Evolutionary conservation across 2,888 invertebrate species (phyloP).

Genomic region (Pherbina coryleti): DNA sequence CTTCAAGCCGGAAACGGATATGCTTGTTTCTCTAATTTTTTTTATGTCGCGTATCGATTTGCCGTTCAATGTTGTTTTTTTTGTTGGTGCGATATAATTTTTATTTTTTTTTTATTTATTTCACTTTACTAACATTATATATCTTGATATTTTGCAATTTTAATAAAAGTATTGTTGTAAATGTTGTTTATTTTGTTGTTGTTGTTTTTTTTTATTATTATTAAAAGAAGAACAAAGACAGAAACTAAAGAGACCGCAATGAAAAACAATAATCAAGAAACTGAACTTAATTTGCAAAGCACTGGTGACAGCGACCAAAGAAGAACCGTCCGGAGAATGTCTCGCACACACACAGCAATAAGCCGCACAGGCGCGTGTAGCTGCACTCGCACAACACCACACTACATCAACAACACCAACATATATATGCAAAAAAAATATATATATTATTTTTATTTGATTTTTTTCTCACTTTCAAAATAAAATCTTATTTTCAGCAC

Average conservation of each 20-base stretch:
- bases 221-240: conserved; percentile 12
- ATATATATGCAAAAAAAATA: background rate
- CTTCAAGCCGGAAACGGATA: no score
- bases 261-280: conserved; percentile 51
- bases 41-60: no score
- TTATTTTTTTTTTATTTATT: no score
- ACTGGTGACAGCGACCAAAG: conserved; percentile 23
- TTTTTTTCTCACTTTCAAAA: background rate
- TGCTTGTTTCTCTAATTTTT: no score
- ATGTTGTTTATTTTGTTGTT: no score
- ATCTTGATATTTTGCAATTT: no score
- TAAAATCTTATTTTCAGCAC: background rate
- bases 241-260: conserved; percentile 48
- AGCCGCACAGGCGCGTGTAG: background rate
- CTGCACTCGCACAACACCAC: background rate
- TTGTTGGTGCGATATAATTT: no score
- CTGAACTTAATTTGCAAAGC: conserved; percentile 41
- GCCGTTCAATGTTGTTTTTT: no score
- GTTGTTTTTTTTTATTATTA: background rate
- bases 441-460: background rate
- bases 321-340: conserved; percentile 30
- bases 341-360: background rate
- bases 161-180: no score
- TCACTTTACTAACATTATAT: no score
- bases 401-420: background rate